Evolutionary conservation across 2,113 vertebrate genomes (phyloP).

Genomic region (Lampris megalopsis): DNA sequence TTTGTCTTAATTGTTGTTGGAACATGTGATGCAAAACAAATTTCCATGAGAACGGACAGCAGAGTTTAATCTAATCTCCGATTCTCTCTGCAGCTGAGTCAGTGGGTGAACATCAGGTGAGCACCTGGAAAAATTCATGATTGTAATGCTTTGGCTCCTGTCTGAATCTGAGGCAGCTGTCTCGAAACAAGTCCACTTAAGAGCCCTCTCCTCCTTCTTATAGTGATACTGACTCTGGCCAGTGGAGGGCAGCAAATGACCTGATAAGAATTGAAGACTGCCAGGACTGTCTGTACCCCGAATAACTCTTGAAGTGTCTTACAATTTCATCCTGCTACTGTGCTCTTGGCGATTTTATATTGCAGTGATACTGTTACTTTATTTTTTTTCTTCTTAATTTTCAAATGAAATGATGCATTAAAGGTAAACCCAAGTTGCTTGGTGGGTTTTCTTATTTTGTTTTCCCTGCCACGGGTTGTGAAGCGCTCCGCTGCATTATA

Average conservation of each 20-base stretch:
- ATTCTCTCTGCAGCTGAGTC: constrained; percentile 39
- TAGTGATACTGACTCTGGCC: constrained; percentile 45
- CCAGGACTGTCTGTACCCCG: constrained; percentile 13
- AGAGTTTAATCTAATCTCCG: background rate
- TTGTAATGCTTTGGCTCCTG: background rate
- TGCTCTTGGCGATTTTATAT: constrained; percentile 22
- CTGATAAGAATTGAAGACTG: constrained; percentile 40
- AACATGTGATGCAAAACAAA: too few relatives aligned
- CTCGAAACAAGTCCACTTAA: background rate
- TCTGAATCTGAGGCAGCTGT: background rate
- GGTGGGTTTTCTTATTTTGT: constrained; percentile 35
- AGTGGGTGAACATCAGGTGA: constrained; percentile 25
- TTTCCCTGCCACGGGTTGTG: background rate
- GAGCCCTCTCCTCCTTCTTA: background rate
- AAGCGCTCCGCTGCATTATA: background rate
- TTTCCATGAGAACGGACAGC: too few relatives aligned
- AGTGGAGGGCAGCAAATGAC: constrained; percentile 61
- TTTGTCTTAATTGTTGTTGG: too few relatives aligned
- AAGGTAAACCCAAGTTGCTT: constrained; percentile 3
- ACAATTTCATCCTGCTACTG: constrained; percentile 29
- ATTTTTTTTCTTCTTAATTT: background rate
- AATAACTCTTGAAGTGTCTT: constrained; percentile 33
- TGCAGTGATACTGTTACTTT: constrained; percentile 7
- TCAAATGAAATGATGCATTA: constrained; percentile 12
- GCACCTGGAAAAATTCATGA: constrained; percentile 9